These are phyloP conservation scores for Synergus umbraculus DNA, from an alignment of 2,888 invertebrate genomes.

Conservation along the genomic window DNA sequence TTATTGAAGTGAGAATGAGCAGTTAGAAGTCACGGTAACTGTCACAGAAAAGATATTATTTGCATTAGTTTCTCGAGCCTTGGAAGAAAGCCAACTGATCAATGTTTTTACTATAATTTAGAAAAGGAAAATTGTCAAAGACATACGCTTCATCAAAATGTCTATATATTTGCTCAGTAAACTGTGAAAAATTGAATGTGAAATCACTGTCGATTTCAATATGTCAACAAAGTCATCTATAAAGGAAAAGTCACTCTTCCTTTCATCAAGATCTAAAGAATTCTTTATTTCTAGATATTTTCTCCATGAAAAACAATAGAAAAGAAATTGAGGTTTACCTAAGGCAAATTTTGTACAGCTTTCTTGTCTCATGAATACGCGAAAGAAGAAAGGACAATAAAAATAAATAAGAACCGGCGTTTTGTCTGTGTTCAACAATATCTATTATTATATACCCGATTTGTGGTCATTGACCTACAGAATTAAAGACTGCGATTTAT, in stretches of 20 bases:
- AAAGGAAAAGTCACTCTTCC: slow-evolving; percentile 2
- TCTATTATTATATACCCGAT: slow-evolving; percentile 20
- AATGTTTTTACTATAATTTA: slow-evolving; percentile 21
- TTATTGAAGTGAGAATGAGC: neutral
- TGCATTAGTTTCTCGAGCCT: neutral
- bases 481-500: slow-evolving; percentile 24
- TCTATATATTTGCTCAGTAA: slow-evolving; percentile 1
- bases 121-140: slow-evolving; percentile 26
- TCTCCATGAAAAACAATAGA: neutral
- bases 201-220: slow-evolving; percentile 20
- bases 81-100: neutral
- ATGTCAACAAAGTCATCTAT: neutral
- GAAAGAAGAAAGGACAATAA: slow-evolving; percentile 1
- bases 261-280: neutral
- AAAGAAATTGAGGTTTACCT: neutral
- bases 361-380: neutral
- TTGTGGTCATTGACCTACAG: slow-evolving; percentile 35
- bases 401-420: neutral
- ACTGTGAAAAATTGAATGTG: neutral
- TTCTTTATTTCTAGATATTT: neutral
- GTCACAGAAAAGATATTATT: slow-evolving; percentile 21
- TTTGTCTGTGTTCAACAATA: slow-evolving; percentile 22
- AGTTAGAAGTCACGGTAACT: slow-evolving; percentile 22
- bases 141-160: neutral
- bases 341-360: neutral